Evolutionary conservation across 2,797 vertebrate genomes (phyloP), one percentile per base, ranked within the genome.

Genomic region (Lacerta agilis): DNA sequence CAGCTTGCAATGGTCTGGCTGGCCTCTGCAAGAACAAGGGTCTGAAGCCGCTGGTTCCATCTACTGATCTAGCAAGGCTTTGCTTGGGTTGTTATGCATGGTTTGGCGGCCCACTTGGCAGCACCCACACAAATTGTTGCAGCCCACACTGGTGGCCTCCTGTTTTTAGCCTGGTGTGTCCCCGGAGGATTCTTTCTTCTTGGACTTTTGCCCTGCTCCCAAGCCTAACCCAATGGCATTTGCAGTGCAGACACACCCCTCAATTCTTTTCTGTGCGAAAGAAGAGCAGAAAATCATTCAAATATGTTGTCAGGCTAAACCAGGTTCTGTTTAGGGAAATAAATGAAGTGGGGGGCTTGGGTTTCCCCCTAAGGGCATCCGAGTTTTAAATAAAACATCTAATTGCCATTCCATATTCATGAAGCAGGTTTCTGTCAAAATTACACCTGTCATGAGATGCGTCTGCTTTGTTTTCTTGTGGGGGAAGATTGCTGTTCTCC

Each of bases 401-500:
- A 86, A 76, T 88, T 94, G 87, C 25, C 83, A 41, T 27, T 11
- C 1, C 86, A 84, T 1, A 5, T 81, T 4, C 82, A n/a, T 5
- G 0, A 86, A 92, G 82, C 33, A 1, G 0, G 84, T 79, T 1
- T 49, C 43, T 83, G 33, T 69, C 41, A 86, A 83, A 86, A 72
- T 4, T 1, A 55, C 91, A 92, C 88, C 91, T 82, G 0, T 29
- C 55, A 82, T 73, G 89, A 79, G 85, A 82, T 88, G 88, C 55
- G 82, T 76, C 80, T 0, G 0, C 77, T 86, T 84, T 73, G 90
- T 91, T 69, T 91, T 83, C 77, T 87, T 58, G 79, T 78, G 88
- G 83, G 85, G 89, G 87, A 86, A 92, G 88, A 89, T 90, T 90
- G 85, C 18, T 64, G 82, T 49, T 66, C 85, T 88, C 78, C 85